Percentiles rank a stretch among this genome's conserved stretches.
phyloP scores from a whole-genome alignment of 2,797 vertebrate genomes.

The Karalla daura region DNA sequence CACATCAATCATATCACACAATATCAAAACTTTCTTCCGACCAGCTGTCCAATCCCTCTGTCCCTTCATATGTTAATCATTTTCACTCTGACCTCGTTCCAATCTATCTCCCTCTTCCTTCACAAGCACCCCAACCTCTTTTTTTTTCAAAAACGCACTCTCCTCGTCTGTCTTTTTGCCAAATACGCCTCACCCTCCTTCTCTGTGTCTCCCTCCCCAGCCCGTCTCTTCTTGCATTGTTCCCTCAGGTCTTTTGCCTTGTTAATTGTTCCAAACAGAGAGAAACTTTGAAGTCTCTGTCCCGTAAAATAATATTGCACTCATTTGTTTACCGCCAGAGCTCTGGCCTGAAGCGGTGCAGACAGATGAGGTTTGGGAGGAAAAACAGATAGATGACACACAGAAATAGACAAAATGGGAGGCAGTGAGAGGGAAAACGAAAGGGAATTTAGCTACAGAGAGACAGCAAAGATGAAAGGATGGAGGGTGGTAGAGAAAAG shows the following conservation, averaged over 20 bases:
- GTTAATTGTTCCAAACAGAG: conserved; percentile 66
- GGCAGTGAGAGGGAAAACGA: conserved; percentile 2
- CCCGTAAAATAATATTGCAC: conserved; percentile 68
- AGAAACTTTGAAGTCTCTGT: conserved; percentile 60
- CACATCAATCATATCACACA: background rate
- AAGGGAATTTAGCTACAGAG: conserved; percentile 22
- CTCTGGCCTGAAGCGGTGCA: conserved; percentile 45
- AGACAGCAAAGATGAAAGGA: conserved; percentile 50
- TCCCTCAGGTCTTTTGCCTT: conserved; percentile 46
- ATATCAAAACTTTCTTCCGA: background rate
- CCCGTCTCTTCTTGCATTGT: conserved; percentile 22
- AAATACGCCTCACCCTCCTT: background rate
- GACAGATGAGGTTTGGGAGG: conserved; percentile 18
- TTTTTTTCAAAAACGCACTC: background rate
- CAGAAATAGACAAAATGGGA: conserved; percentile 23
- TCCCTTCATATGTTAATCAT: background rate
- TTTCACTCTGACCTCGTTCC: background rate
- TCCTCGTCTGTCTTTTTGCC: background rate
- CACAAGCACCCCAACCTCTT: background rate
- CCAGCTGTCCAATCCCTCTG: background rate
- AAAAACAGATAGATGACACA: conserved; percentile 26
- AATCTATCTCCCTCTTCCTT: background rate
- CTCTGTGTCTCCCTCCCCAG: conserved; percentile 10
- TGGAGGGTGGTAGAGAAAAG: conserved; percentile 22
- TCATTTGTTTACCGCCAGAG: conserved; percentile 63